phyloP scores from a whole-genome alignment of 2,113 vertebrate genomes.

The Actinemys pallida region DNA sequence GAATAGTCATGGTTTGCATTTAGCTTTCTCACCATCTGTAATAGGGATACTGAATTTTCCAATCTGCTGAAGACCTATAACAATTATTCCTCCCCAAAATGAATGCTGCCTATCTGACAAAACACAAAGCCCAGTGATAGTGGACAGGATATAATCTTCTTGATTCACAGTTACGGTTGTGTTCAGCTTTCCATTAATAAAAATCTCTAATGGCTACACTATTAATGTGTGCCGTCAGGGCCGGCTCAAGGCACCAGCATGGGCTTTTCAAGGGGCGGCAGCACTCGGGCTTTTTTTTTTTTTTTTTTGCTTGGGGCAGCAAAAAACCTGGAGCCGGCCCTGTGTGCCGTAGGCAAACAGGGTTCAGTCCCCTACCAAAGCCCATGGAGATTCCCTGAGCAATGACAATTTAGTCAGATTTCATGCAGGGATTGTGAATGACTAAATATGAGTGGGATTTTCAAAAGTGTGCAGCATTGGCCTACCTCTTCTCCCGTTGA shows the following conservation, averaged over 20 bases:
- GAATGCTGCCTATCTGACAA: background rate
- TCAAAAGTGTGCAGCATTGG: background rate
- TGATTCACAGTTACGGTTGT: slow-evolving; percentile 21
- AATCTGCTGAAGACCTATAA: background rate
- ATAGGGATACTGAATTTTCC: slow-evolving; percentile 10
- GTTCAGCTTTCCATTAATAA: slow-evolving; percentile 55
- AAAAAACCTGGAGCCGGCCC: too few species aligned
- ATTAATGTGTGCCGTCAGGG: background rate
- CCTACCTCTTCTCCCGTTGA: background rate
- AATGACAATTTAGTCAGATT: background rate
- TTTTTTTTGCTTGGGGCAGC: too few species aligned
- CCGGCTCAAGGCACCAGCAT: too few species aligned
- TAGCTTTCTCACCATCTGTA: background rate
- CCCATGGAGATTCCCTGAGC: background rate
- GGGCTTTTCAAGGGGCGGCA: too few species aligned
- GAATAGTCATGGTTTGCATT: slow-evolving; percentile 7
- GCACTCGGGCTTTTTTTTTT: too few species aligned
- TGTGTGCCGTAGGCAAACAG: background rate
- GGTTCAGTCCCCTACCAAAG: background rate
- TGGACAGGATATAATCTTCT: background rate
- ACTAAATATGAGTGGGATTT: background rate
- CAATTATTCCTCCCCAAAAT: slow-evolving; percentile 21
- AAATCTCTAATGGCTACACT: slow-evolving; percentile 1
- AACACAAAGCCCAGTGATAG: background rate
- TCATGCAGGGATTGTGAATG: background rate